Evolutionary conservation across 2,888 invertebrate genomes (phyloP), one percentile per base, ranked within the genome.

Genomic region (Nymphalis polychloros): DNA sequence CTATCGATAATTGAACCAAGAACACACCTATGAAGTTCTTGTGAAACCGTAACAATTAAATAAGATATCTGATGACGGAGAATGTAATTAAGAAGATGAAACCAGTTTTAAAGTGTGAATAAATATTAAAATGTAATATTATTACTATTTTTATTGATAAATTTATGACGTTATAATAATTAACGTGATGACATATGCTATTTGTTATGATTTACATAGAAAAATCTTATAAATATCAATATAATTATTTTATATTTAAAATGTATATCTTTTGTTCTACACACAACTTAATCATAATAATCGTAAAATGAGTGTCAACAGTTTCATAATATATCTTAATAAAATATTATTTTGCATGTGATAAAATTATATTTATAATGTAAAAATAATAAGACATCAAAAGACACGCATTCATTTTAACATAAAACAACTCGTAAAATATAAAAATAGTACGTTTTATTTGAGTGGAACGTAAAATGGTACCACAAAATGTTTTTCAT

Each of bases 11-110:
- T 81, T 80, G 68, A 41, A 64, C 48, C 73, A 68, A 72, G 80
- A 83, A 82, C 85, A 84, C 84, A 84, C 84, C 84, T 81, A 79
- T 79, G 75, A 77, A 70, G 67, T 67, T 73, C 71, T 74, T 70
- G 75, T 79, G 79, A 62, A 47, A 57, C 52, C 69, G 59, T 80
- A 80, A 81, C 77, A 77, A 78, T 81, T 74, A 75, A 70, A 74
- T 69, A 59, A 75, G 78, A 72, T 78, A 82, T 80, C 77, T 76
- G 73, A 72, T 73, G 77, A 82, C 81, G 80, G 81, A 79, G 81
- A 79, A 76, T 76, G 77, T 81, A 80, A 85, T 85, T 85, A 86
- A 83, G 81, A 79, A 68, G 64, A 47, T 60, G 55, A 49, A 72
- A 74, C 73, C 59, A 53, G 73, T 67, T 59, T 79, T 73, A 81